A percentile compares a stretch with the other conserved stretches of the same genome.
Evolutionary conservation across 2,797 vertebrate species (phyloP).

Genomic region (Chloroceryle inda): DNA sequence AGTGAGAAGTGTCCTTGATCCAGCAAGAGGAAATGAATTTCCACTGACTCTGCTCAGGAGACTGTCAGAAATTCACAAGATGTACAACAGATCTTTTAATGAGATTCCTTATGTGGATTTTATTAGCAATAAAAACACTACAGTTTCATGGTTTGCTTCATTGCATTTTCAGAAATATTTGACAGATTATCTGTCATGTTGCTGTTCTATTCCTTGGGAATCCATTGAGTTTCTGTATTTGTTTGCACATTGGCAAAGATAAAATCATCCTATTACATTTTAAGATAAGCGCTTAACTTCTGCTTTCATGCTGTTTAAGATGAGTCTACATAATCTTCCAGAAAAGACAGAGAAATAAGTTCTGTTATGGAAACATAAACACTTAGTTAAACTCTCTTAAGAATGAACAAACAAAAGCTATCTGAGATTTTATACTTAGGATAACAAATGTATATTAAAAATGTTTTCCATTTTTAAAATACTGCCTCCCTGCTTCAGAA

Average conservation of each 20-base stretch:
- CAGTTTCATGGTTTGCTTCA: slow-evolving; percentile 29
- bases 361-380: background rate
- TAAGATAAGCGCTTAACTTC: background rate
- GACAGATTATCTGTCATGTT: background rate
- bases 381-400: background rate
- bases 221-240: background rate
- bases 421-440: background rate
- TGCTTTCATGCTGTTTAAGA: background rate
- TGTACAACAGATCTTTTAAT: background rate
- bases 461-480: background rate
- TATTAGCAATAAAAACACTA: slow-evolving; percentile 7
- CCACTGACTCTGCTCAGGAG: background rate
- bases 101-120: slow-evolving; percentile 4
- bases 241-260: background rate
- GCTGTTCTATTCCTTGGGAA: background rate
- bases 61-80: background rate
- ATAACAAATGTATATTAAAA: background rate
- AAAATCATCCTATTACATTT: slow-evolving; percentile 24
- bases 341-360: background rate
- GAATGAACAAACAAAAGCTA: background rate
- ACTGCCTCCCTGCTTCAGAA: background rate
- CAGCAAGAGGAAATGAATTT: background rate
- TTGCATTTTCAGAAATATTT: slow-evolving; percentile 48
- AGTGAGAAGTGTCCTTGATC: background rate
- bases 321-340: background rate